Evolutionary conservation across 92 coral and sea anemone species (phyloP), one percentile per base, ranked within the genome.

Genomic region (Heliopora coerulea): DNA sequence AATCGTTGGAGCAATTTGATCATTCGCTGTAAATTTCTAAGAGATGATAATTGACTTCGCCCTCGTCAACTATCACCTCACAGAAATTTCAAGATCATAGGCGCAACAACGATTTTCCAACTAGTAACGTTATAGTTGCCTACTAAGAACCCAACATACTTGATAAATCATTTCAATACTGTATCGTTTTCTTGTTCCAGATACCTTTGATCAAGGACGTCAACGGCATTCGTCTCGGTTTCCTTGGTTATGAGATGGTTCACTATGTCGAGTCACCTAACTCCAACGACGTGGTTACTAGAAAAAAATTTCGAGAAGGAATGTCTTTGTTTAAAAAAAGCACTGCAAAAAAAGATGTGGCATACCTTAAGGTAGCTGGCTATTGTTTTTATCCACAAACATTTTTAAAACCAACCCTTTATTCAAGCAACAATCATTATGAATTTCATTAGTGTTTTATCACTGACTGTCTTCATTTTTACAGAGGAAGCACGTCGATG

Each of bases 221-320:
- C 30, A 82, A 77, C 52, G 89, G 86, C 18, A 73, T 85, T 30
- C 88, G 73, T 64, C 80, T 88, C 23, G 96, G 91, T 4, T 87
- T 90, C 61, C 86, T 90, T n/a, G 96, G 86, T 17, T 90, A 90
- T 61, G 23, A 56, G 1, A 25, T 8, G 26, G 23, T 56, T 10
- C 2, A 8, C 25, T 9, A 56, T 15, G 31, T 56, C 11, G 4
- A 17, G 13, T 56, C 31, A 56, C 23, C 62, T 11, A 37, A 37
- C 12, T 5, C 42, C 5, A 37, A 12, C 42, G 62, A 7, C 23
- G 62, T 17, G 30, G 62, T n/a, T 11, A 56, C 31, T 25, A 56
- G 62, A 30, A n/a, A 29, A 23, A 56, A 56, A 3, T 56, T 56
- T 56, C 26, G 23, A n/a, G 62, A 56, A 56, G 62, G 62, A 25